Conservation (phyloP, 1,140 invertebrate species). For the Bombus terrestris region DNA sequence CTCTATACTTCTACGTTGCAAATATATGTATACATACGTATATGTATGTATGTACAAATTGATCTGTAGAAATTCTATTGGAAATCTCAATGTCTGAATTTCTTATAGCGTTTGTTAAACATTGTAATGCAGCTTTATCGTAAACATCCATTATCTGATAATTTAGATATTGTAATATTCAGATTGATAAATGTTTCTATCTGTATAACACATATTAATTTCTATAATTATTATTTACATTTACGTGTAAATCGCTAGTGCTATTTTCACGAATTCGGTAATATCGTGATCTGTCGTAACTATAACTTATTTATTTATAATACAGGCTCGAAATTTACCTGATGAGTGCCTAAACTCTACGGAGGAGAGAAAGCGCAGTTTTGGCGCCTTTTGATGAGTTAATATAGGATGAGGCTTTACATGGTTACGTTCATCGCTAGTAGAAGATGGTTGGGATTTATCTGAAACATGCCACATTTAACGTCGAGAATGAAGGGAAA, state of each 20-base stretch:
- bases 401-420: conserved; percentile 83
- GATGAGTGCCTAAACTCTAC: conserved; percentile 88
- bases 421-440: conserved; percentile 84
- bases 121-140: not conserved
- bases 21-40: not conserved
- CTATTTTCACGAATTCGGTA: not conserved
- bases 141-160: not conserved
- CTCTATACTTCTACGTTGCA: not conserved
- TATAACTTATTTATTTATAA: conserved; percentile 50
- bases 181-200: not conserved
- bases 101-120: not conserved
- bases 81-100: not conserved
- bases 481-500: conserved; percentile 78
- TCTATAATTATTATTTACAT: not conserved
- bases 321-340: conserved; percentile 83
- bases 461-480: conserved; percentile 85
- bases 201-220: not conserved
- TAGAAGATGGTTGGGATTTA: conserved; percentile 84
- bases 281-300: not conserved
- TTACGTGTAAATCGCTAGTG: not conserved
- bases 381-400: conserved; percentile 85
- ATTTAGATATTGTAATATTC: not conserved
- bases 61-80: not conserved
- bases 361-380: conserved; percentile 90
- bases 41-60: not conserved